Evolutionary conservation across 2,113 vertebrate species (phyloP).

Genomic region (Tachysurus vachellii): DNA sequence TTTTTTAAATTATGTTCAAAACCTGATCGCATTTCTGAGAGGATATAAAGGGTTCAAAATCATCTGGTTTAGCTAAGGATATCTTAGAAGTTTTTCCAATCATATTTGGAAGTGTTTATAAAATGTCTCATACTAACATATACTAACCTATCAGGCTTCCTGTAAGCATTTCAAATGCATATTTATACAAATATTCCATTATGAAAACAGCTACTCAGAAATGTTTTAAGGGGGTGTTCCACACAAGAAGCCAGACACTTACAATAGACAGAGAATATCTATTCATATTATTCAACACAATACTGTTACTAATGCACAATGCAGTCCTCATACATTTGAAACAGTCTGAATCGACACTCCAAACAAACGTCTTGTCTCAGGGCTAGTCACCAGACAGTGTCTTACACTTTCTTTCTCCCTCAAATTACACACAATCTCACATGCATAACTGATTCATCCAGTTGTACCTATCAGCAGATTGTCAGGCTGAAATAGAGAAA

Average conservation of each 20-base stretch:
- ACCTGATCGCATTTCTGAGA: not conserved
- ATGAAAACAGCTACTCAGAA: not conserved
- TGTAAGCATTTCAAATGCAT: too few relatives aligned
- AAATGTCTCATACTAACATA: not conserved
- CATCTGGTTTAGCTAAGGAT: too few relatives aligned
- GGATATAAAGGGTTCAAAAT: too few relatives aligned
- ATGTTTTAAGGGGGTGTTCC: not conserved
- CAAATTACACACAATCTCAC: not conserved
- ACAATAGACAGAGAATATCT: not conserved
- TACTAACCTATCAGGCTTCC: not conserved
- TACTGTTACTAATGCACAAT: not conserved
- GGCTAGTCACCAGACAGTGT: not conserved
- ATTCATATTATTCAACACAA: not conserved
- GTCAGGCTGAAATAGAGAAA: not conserved
- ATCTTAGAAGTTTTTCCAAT: not conserved
- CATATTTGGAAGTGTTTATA: not conserved
- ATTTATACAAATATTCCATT: not conserved
- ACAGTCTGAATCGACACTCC: not conserved
- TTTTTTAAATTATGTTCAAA: not conserved
- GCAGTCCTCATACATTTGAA: not conserved
- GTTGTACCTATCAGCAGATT: not conserved
- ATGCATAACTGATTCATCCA: slow-evolving; percentile 22
- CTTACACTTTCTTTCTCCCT: not conserved
- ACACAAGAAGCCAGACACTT: not conserved
- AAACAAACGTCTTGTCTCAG: not conserved